Conservation (phyloP, 2,888 invertebrate species). For the Nudaria mundana region DNA sequence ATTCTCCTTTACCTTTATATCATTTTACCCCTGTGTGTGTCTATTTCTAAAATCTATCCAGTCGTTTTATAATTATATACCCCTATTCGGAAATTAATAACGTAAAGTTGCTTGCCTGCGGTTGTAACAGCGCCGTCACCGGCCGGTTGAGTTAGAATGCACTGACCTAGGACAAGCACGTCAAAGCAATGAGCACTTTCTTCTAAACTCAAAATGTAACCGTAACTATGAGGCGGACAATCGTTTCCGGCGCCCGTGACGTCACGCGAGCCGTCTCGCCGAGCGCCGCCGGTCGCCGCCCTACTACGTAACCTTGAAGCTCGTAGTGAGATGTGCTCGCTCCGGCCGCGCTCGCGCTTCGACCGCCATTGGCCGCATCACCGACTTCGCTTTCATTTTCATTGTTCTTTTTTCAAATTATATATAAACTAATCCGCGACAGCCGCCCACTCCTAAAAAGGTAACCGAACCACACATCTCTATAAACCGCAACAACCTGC, state of each 20-base stretch:
- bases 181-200: conserved; percentile 72
- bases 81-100: too few relatives aligned
- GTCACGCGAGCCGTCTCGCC: conserved; percentile 70
- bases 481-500: conserved; percentile 31
- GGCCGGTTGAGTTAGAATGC: too few relatives aligned
- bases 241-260: conserved; percentile 80
- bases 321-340: conserved; percentile 43
- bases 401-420: conserved; percentile 54
- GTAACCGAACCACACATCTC: conserved; percentile 31
- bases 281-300: conserved; percentile 43
- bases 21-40: too few relatives aligned
- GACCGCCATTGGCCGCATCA: conserved; percentile 13
- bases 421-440: conserved; percentile 37
- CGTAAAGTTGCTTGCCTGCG: background rate
- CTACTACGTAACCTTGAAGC: conserved; percentile 23
- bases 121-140: background rate
- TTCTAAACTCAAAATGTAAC: conserved; percentile 79
- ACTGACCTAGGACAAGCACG: conserved; percentile 73
- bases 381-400: conserved; percentile 61
- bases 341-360: conserved; percentile 24
- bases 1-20: too few relatives aligned
- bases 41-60: too few relatives aligned
- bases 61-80: too few relatives aligned
- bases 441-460: conserved; percentile 24
- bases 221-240: conserved; percentile 76